Evolutionary conservation across 2,797 vertebrate species (phyloP).

Genomic region (Pyrrhura leucotis): DNA sequence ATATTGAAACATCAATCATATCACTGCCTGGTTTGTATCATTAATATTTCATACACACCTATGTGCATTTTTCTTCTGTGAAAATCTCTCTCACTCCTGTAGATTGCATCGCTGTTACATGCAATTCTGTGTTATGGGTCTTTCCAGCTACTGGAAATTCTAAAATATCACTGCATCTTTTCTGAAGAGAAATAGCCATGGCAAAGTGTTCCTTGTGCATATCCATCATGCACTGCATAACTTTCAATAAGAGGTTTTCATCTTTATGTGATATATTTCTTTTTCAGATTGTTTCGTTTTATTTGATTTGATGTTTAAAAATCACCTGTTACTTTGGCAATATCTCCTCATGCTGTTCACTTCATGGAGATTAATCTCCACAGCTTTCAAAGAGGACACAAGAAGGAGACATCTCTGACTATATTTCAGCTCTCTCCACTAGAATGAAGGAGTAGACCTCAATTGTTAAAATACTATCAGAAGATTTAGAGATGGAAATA

Average conservation of each 20-base stretch:
- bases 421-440: background rate
- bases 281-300: background rate
- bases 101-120: background rate
- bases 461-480: background rate
- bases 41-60: background rate
- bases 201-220: background rate
- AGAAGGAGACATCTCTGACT: background rate
- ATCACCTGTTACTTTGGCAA: background rate
- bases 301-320: slow-evolving; percentile 15
- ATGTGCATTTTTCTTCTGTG: background rate
- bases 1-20: background rate
- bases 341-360: background rate
- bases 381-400: background rate
- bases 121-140: background rate
- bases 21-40: background rate
- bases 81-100: background rate
- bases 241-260: background rate
- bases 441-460: background rate
- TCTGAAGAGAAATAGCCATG: background rate
- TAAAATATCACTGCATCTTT: background rate
- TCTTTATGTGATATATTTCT: background rate
- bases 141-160: background rate
- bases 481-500: background rate
- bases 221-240: background rate
- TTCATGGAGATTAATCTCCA: background rate